These are phyloP conservation scores for human (Homo sapiens) DNA, from an alignment of 2,113 vertebrate genomes.

Conservation along the genomic window DNA sequence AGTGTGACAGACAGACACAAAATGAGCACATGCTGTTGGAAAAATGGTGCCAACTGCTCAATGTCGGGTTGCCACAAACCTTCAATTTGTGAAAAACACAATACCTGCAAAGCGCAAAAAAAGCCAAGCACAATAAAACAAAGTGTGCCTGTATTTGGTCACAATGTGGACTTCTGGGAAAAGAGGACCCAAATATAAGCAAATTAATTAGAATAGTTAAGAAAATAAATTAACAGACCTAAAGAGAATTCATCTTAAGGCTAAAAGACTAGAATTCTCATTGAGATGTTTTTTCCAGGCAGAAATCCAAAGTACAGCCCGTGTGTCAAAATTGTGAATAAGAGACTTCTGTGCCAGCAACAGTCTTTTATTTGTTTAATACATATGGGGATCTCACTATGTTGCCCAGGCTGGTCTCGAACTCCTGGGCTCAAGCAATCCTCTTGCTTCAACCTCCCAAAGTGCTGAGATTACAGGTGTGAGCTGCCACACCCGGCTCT, in stretches of 20 bases:
- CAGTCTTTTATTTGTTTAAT: background rate
- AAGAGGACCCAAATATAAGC: background rate
- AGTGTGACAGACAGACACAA: background rate
- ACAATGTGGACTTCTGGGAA: constrained; percentile 17
- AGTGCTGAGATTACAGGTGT: no score
- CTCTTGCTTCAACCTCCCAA: no score
- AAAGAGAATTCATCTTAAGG: constrained; percentile 60
- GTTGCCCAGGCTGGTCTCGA: no score
- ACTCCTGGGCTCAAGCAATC: no score
- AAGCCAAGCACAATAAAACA: background rate
- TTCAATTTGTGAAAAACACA: background rate
- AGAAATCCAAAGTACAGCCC: constrained; percentile 62
- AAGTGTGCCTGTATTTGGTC: background rate
- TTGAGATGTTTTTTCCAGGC: constrained; percentile 57
- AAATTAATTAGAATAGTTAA: background rate
- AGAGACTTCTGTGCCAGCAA: background rate
- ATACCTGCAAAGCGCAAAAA: background rate
- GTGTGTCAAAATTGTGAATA: constrained; percentile 49
- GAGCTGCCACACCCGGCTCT: no score
- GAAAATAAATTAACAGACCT: constrained; percentile 64
- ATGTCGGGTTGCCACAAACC: background rate
- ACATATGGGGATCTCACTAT: no score
- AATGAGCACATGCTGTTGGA: background rate
- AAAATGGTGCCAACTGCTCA: background rate
- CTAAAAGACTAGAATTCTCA: constrained; percentile 61